Base-by-base conservation (phyloP, 1,140 invertebrate species). In the Geopemphigus sp. region DNA sequence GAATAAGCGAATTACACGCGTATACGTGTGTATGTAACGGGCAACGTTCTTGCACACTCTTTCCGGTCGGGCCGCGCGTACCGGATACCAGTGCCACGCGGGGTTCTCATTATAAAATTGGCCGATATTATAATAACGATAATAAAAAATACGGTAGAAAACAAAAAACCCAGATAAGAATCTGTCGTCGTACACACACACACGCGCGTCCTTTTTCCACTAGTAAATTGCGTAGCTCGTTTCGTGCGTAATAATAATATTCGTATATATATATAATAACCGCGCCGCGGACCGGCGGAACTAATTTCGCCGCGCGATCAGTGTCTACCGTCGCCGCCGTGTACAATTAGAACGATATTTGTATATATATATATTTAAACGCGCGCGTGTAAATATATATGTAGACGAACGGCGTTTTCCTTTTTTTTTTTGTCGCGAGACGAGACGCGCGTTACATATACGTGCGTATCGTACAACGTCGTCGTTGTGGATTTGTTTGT, bases 101-200 rank as follows among this genome's bases (percentile, higher is more conserved):
- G 64, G 56, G 56, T 39, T 61, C 56, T 59, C 57, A 61, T 59
- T 61, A 68, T 68, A 61, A 76, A 76, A 76, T 76, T 76, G 57
- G 73, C 73, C 61, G 56, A 11, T 68, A 70, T 19, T 17, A 39
- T 39, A 39, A 39, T 39, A 39, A 39, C 26, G 24, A 29, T 72
- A 72, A 78, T 63, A 78, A 78, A 78, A 63, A 63, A 78, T 47
- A 24, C 26, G 26, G 8, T 39, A 39, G 8, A 39, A 39, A 57
- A 59, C 61, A 61, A 53, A 53, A 26, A 24, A 14, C 26, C 1
- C 5, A 0, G 74, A 78, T 78, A 78, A 78, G 56, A 19, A 78
- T 78, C 74, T 78, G 74, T 78, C 74, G 19, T 24, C 45, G 47
- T 39, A 45, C 61, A 59, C 73, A 59, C 61, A 8, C 32, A 3